A percentile compares a stretch with the other conserved stretches of the same genome.
These are phyloP conservation scores for Intellagama lesueurii DNA, from an alignment of 2,797 vertebrate species.

Conservation along the genomic window DNA sequence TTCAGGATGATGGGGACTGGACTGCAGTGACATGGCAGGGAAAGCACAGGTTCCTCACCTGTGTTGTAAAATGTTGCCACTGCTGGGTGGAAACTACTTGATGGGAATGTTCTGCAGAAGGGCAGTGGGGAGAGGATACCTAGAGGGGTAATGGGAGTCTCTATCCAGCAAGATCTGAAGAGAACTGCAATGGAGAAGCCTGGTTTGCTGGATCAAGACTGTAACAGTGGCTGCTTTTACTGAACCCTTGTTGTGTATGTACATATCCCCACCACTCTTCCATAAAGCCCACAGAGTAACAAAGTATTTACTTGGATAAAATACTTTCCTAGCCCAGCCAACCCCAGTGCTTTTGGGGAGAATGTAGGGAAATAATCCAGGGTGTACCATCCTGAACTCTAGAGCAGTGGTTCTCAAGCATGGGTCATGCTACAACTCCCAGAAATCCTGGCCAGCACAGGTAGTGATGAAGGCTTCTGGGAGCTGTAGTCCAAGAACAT, in stretches of 20 bases:
- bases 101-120: background rate
- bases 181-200: background rate
- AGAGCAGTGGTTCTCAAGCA: no score
- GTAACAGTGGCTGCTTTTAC: background rate
- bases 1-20: background rate
- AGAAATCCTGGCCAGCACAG: no score
- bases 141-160: background rate
- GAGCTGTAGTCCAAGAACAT: no score
- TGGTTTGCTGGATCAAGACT: background rate
- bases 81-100: background rate
- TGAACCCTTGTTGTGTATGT: background rate
- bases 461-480: no score
- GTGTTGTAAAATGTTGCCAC: background rate
- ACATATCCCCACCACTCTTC: background rate
- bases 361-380: background rate
- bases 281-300: background rate
- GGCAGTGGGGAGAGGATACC: background rate
- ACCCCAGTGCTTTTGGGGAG: background rate
- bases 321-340: background rate
- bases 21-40: background rate
- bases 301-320: background rate
- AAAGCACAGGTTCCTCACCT: background rate
- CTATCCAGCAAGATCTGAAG: background rate
- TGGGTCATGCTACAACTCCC: no score
- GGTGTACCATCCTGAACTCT: background rate